Base-by-base conservation (phyloP, 2,113 vertebrate species). In the Scartelaos histophorus region DNA sequence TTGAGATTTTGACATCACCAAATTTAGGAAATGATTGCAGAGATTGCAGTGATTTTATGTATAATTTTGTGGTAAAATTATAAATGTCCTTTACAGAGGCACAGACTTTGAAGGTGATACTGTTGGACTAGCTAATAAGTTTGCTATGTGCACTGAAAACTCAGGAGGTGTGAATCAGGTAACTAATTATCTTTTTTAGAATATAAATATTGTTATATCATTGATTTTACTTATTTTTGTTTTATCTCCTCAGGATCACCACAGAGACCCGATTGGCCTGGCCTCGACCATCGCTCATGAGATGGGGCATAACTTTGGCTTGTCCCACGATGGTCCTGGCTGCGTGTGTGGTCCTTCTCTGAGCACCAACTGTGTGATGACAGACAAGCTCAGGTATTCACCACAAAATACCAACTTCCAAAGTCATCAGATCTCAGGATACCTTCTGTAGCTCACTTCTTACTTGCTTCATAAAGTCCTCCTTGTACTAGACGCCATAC, bases 221-320 rank as follows among this genome's bases (percentile, higher is more conserved):
- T 9, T 0, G 19, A n/a, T 57, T 29, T 45, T 57, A 53, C 19
- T 43, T 10, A 60, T 1, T 73, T 13, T 1, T 29, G 19, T 75
- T 66, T 10, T 12, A 56, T 83, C 66, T 43, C 57, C 0, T 0
- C 80, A 98, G 97, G 97, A 98, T 67, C 95, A 97, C 86, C 91
- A 89, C 12, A 0, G 0, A 0, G 94, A 91, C 82, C 87, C 91
- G 0, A 61, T 96, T 0, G 95, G 96, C 0, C 91, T 96, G 7
- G 96, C 97, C 0, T 94, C 95, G 64, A 98, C 96, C 72, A 88
- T 98, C 57, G 96, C 96, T 21, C 97, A 98, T 0, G 97, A 98
- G 93, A 94, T 98, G 96, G 96, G 97, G 2, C 96, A 98, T 87
- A 98, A 97, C 73, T 90, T 98, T 68, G 97, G 96, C 29, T 85